Evolutionary conservation across 2,888 invertebrate species (phyloP).

Genomic region (Hartigia nigra): DNA sequence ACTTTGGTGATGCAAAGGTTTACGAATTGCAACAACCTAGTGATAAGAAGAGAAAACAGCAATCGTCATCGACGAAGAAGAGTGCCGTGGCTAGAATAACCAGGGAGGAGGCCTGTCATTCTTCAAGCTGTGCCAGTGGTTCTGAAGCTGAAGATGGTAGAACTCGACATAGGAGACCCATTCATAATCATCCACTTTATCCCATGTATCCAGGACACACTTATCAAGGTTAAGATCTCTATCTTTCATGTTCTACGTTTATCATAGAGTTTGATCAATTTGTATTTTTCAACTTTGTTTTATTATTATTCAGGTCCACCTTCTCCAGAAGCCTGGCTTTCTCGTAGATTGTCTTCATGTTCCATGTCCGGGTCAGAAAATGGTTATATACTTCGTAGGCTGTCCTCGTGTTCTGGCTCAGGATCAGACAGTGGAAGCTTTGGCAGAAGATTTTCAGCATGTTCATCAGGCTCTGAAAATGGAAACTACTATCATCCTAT

Average conservation of each 20-base stretch:
- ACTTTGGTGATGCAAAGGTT: constrained; percentile 73
- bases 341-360: constrained; percentile 76
- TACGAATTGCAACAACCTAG: constrained; percentile 80
- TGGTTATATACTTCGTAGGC: constrained; percentile 66
- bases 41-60: constrained; percentile 80
- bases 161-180: constrained; percentile 64
- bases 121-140: constrained; percentile 68
- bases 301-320: constrained; percentile 71
- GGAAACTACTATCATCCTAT: constrained; percentile 45
- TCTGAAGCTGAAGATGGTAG: constrained; percentile 69
- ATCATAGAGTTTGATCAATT: not conserved
- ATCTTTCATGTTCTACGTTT: not conserved
- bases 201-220: constrained; percentile 48
- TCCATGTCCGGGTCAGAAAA: constrained; percentile 72
- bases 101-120: constrained; percentile 62
- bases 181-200: constrained; percentile 67
- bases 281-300: not conserved
- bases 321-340: constrained; percentile 74
- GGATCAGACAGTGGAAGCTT: constrained; percentile 51
- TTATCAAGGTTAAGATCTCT: constrained; percentile 45
- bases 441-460: constrained; percentile 55
- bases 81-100: constrained; percentile 68
- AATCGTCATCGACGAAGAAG: constrained; percentile 72
- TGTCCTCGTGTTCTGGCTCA: constrained; percentile 67
- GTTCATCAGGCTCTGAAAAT: constrained; percentile 56